A percentile compares a stretch with the other conserved stretches of the same genome.
These are phyloP conservation scores for Pheucticus melanocephalus DNA, from an alignment of 2,113 vertebrate species.

Conservation along the genomic window DNA sequence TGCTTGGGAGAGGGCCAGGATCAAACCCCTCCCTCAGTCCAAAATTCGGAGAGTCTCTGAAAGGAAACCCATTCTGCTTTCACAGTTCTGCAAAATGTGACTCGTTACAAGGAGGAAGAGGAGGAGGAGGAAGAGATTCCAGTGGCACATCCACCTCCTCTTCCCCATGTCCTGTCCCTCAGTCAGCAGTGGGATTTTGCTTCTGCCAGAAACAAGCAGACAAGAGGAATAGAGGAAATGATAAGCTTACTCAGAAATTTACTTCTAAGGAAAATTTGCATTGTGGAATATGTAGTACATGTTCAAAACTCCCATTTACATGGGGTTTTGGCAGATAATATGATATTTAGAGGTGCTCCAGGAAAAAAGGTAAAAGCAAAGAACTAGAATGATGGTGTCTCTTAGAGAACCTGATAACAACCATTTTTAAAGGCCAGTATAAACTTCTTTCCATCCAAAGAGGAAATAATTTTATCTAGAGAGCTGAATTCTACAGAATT, in stretches of 20 bases:
- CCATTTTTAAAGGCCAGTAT: not conserved
- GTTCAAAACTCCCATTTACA: not conserved
- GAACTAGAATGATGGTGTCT: not conserved
- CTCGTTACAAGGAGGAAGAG: not conserved
- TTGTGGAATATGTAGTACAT: not conserved
- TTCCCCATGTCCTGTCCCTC: not conserved
- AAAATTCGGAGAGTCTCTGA: not conserved
- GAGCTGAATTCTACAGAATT: not conserved
- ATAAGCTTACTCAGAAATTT: not conserved
- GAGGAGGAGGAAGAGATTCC: not conserved
- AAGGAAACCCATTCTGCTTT: not conserved
- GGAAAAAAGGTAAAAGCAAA: not conserved
- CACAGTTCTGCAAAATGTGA: not conserved
- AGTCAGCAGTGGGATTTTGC: not conserved
- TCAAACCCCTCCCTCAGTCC: not conserved
- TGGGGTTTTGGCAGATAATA: not conserved
- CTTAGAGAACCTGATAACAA: not conserved
- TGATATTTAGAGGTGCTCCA: not conserved
- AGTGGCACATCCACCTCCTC: not conserved
- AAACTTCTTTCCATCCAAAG: not conserved
- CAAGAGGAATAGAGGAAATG: not conserved
- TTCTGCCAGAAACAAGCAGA: not conserved
- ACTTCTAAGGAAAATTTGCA: not conserved
- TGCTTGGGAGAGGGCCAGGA: not conserved
- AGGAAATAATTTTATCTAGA: not conserved